Evolutionary conservation across 2,888 invertebrate genomes (phyloP), one percentile per base, ranked within the genome.

Genomic region (Cheilosia vulpina): DNA sequence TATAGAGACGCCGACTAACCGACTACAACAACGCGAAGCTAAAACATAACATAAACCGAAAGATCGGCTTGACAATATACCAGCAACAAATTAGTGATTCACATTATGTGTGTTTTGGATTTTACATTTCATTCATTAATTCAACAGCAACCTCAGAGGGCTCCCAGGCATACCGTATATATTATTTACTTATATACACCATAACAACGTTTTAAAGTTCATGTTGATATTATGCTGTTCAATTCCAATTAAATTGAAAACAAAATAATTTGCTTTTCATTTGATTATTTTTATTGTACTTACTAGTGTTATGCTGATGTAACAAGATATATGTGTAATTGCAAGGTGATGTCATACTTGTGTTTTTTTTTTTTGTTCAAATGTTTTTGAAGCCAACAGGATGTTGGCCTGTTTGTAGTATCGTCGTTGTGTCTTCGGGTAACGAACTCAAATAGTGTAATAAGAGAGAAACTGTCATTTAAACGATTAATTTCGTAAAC

Each of bases 301-400:
- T 53, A 45, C 9, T 65, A 38, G 62, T 68, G 62, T 68, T 78
- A 77, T 73, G 72, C 72, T 78, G 72, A 83, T 83, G 83, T 83
- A 83, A 83, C 72, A 63, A 47, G 77, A 83, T 77, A 83, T 72
- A 78, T 83, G 83, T 83, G 83, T 83, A 77, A 83, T 78, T 73
- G 66, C 34, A 45, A 63, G 72, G 66, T 82, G 82, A 83, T 83
- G 77, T 83, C 77, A 83, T 72, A 68, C 41, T 71, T 68, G n/a
- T n/a, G 19, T 17, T 2, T 47, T 63, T 38, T 27, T 31, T 19
- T 55, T 71, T 47, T 15, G 38, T 55, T 53, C 31, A 17, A 13
- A 5, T 31, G 60, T 53, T 38, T 77, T 57, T 43, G 0, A 55
- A 43, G 11, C n/a, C n/a, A n/a, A n/a, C n/a, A n/a, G n/a, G n/a